Evolutionary conservation across 2,113 vertebrate species (phyloP).

Genomic region (Elephas maximus): DNA sequence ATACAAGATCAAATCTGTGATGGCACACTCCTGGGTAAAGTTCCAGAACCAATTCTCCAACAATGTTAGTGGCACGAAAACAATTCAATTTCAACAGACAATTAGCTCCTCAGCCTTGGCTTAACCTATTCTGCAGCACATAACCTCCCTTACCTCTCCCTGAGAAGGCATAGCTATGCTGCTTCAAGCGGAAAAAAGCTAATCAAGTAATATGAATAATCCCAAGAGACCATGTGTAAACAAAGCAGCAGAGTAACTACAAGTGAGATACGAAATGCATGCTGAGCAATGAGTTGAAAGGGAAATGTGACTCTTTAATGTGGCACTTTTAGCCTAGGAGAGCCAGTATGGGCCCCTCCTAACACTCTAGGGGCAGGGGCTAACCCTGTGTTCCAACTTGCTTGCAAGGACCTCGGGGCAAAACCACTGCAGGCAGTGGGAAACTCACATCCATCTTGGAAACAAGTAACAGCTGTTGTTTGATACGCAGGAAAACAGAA

Average conservation of each 20-base stretch:
- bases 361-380: neutral
- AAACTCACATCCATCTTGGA: slow-evolving; percentile 94
- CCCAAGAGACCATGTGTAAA: neutral
- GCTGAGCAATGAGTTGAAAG: neutral
- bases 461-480: slow-evolving; percentile 95
- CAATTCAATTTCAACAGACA: neutral
- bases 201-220: neutral
- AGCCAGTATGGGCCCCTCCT: neutral
- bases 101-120: neutral
- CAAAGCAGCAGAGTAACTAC: neutral
- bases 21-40: neutral
- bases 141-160: neutral
- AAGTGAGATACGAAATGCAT: neutral
- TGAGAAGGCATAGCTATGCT: neutral
- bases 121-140: neutral
- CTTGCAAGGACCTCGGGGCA: accelerated
- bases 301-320: neutral
- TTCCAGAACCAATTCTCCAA: neutral
- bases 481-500: slow-evolving; percentile 97
- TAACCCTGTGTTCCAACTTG: too few species aligned
- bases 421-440: accelerated
- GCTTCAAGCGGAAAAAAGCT: neutral
- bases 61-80: neutral
- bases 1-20: neutral
- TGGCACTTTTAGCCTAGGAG: neutral